A percentile compares a stretch with the other conserved stretches of the same genome.
Conservation (phyloP, 1,140 invertebrate genomes). For the Chrysomallon squamiferum region DNA sequence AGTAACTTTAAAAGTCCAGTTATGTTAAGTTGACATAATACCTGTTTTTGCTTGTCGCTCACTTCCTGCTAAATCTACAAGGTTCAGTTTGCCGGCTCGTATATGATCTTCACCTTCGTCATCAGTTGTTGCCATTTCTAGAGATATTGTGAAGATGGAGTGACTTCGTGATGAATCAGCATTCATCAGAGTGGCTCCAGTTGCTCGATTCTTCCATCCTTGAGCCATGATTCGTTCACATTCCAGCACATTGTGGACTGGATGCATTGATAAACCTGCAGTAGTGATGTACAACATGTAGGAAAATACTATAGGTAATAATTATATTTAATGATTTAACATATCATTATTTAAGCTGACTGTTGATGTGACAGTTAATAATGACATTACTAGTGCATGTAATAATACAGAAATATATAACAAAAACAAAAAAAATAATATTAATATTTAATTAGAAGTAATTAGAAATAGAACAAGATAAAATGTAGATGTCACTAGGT, state of each 20-base stretch:
- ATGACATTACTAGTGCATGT: too few species aligned
- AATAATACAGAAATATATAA: too few species aligned
- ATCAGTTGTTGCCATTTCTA: slow-evolving; percentile 77
- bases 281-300: slow-evolving; percentile 1
- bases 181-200: slow-evolving; percentile 85
- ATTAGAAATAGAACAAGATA: too few species aligned
- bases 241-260: slow-evolving; percentile 77
- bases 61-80: slow-evolving; percentile 84
- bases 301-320: not conserved
- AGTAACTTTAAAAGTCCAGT: too few species aligned
- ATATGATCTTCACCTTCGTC: slow-evolving; percentile 69
- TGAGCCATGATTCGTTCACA: slow-evolving; percentile 77
- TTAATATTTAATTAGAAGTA: too few species aligned
- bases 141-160: slow-evolving; percentile 88
- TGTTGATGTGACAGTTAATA: too few species aligned
- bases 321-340: too few species aligned
- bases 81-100: slow-evolving; percentile 67
- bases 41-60: slow-evolving; percentile 61
- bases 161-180: slow-evolving; percentile 82
- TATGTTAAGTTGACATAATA: too few species aligned
- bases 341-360: too few species aligned
- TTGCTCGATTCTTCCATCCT: slow-evolving; percentile 78
- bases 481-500: too few species aligned
- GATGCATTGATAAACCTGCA: slow-evolving; percentile 74
- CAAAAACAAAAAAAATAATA: too few species aligned